These are phyloP conservation scores for Tragelaphus imberbis DNA, from an alignment of 2,113 vertebrate genomes.

Conservation along the genomic window DNA sequence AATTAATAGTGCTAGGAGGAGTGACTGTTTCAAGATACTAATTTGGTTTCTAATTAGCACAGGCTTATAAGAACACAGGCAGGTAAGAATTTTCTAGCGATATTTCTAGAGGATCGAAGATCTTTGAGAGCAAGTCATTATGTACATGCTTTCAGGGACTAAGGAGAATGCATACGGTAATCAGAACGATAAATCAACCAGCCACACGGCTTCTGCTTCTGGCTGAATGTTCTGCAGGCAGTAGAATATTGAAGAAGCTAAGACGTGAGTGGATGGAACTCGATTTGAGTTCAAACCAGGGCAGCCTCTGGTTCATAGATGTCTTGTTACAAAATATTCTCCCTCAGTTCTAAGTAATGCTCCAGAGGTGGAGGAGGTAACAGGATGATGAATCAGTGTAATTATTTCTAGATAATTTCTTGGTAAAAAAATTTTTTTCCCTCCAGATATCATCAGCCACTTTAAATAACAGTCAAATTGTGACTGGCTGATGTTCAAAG, in stretches of 20 bases:
- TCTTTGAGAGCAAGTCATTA: neutral
- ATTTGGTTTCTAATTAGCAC: neutral
- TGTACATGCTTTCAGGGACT: neutral
- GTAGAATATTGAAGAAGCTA: neutral
- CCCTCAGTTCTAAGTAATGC: neutral
- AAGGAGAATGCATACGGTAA: neutral
- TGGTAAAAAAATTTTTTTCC: neutral
- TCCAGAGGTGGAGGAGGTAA: neutral
- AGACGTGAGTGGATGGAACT: neutral
- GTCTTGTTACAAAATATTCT: neutral
- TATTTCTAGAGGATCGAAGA: accelerated
- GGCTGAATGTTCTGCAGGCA: neutral
- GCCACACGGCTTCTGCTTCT: neutral
- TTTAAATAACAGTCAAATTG: neutral
- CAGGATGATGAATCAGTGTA: neutral
- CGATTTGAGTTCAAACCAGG: neutral
- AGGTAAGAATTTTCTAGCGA: accelerated
- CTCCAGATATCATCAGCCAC: neutral
- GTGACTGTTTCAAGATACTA: neutral
- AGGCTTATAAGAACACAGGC: accelerated
- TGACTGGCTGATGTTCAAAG: neutral
- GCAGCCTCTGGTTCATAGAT: neutral
- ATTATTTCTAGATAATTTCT: neutral
- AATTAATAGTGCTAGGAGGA: neutral
- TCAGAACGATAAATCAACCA: neutral